phyloP scores from a whole-genome alignment of 2,888 invertebrate species.

The Brachynemurus nebulosus region DNA sequence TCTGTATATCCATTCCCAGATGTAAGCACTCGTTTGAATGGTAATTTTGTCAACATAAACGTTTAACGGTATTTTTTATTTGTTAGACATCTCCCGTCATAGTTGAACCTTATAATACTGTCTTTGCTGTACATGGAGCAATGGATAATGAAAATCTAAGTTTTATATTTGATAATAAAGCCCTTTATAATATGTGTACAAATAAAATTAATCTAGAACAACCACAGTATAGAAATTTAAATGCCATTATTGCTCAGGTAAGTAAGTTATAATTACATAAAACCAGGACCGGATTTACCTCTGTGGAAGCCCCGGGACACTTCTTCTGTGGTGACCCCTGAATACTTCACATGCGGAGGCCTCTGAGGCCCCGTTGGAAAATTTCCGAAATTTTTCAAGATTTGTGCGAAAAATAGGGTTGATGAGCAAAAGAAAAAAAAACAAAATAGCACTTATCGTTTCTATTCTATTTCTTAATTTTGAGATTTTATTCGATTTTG shows the following conservation, averaged over 20 bases:
- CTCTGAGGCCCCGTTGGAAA: too few species aligned
- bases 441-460: too few species aligned
- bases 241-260: slow-evolving; percentile 55
- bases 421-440: too few species aligned
- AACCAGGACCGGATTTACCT: too few species aligned
- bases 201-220: slow-evolving; percentile 52
- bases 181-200: slow-evolving; percentile 61
- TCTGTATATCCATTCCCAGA: slow-evolving; percentile 75
- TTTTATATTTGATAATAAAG: slow-evolving; percentile 64
- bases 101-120: slow-evolving; percentile 65
- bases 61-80: not conserved
- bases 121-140: slow-evolving; percentile 52
- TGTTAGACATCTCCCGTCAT: slow-evolving; percentile 22
- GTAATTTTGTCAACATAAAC: not conserved
- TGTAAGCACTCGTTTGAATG: slow-evolving; percentile 33
- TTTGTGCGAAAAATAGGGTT: too few species aligned
- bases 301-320: too few species aligned
- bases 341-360: too few species aligned
- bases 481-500: too few species aligned
- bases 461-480: too few species aligned
- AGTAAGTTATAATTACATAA: too few species aligned
- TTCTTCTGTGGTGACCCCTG: too few species aligned
- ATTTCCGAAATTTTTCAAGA: too few species aligned
- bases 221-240: slow-evolving; percentile 78
- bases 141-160: slow-evolving; percentile 55